Base-by-base conservation (phyloP, 2,888 invertebrate species). In the Clanis bilineata region DNA sequence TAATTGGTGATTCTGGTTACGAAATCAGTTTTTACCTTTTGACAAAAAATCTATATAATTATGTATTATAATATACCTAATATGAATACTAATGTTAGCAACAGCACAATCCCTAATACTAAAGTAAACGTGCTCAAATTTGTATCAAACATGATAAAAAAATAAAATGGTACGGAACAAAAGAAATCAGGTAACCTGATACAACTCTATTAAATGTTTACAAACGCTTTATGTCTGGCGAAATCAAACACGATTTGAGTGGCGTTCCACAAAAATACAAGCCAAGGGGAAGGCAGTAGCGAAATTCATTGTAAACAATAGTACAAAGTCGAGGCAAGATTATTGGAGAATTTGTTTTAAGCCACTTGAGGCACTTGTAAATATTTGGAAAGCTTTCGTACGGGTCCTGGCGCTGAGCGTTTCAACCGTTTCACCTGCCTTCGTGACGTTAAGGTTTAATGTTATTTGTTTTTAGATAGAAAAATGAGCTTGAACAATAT, bases 281-380 rank as follows among this genome's bases (percentile, higher is more conserved):
- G 74, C 63, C 64, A 65, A 79, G 71, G 78, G 79, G 76, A 51
- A 80, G 79, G 79, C 77, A 81, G 84, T 85, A 85, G 86, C 86
- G 70, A 85, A 86, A 88, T 88, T 86, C 81, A 79, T 76, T 78
- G 85, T 83, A 90, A 90, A 89, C 85, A 90, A 80, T 84, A 77
- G 82, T 76, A 83, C 81, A 83, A 86, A 86, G 84, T 82, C 82
- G 78, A 79, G 81, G 80, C 81, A 83, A 86, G 86, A 90, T 88
- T 89, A 90, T 86, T 82, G 83, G 81, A 85, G 89, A 91, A 91
- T 92, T 92, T 91, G 90, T 91, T 90, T 89, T 87, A 88, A 91
- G 87, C 84, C 86, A 90, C 89, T 92, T 82, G 83, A 88, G 83
- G 80, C 80, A 74, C 77, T 85, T 83, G 88, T 88, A 86, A 92